Percentiles rank a stretch among this genome's conserved stretches.
These are phyloP conservation scores for Cylloceria caligata DNA, from an alignment of 2,888 invertebrate species.

Conservation along the genomic window DNA sequence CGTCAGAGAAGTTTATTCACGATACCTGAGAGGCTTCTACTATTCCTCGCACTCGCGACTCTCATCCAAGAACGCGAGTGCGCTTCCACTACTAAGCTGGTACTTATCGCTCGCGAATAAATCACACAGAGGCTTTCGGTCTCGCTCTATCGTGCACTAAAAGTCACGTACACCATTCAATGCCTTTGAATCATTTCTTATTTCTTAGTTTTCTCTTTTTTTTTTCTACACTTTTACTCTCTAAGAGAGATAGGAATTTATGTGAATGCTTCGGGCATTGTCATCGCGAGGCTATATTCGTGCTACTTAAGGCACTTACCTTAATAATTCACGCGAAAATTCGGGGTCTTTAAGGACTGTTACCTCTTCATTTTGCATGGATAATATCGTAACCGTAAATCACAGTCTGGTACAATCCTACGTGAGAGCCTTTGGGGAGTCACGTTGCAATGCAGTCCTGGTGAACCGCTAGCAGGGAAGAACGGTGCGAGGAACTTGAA, in stretches of 20 bases:
- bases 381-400: conserved; percentile 65
- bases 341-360: conserved; percentile 66
- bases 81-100: conserved; percentile 50
- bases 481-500: conserved; percentile 9
- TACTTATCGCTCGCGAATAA: conserved; percentile 58
- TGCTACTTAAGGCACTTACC: conserved; percentile 63
- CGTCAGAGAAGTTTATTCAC: conserved; percentile 36
- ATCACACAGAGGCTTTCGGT: conserved; percentile 43
- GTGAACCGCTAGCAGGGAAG: background rate
- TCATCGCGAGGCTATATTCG: conserved; percentile 50
- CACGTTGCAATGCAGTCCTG: background rate
- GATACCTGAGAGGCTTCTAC: conserved; percentile 15
- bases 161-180: conserved; percentile 53
- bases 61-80: background rate
- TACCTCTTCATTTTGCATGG: conserved; percentile 63
- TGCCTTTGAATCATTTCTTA: conserved; percentile 30
- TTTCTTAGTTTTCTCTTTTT: background rate
- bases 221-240: conserved; percentile 14
- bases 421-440: background rate
- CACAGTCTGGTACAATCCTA: conserved; percentile 33
- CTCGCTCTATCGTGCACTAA: conserved; percentile 10
- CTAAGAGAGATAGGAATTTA: conserved; percentile 31
- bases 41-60: conserved; percentile 38
- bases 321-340: conserved; percentile 61
- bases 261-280: conserved; percentile 45